Conservation (phyloP, 2,888 invertebrate genomes). For the Polyommatus iphigenia region DNA sequence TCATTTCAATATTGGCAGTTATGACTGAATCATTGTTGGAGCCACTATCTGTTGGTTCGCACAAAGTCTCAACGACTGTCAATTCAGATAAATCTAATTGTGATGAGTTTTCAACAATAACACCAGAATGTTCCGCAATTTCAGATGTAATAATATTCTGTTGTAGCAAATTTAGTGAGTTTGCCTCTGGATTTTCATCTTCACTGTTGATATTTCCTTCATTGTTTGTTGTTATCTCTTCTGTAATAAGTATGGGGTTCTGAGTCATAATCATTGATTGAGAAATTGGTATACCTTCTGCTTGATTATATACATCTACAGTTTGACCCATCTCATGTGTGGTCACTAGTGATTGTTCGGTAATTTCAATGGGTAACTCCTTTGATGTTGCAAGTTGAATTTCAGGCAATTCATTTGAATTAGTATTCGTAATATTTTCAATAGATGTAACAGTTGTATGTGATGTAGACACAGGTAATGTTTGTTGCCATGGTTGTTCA, state of each 20-base stretch:
- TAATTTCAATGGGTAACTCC: conserved; percentile 32
- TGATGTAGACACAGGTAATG: conserved; percentile 37
- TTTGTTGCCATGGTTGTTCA: conserved; percentile 58
- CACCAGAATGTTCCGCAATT: conserved; percentile 27
- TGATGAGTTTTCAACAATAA: conserved; percentile 27
- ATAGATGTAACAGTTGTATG: conserved; percentile 36
- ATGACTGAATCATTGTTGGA: conserved; percentile 7
- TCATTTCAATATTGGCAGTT: conserved; percentile 7
- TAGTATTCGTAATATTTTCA: conserved; percentile 35
- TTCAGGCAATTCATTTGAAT: conserved; percentile 38
- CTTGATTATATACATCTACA: conserved; percentile 19
- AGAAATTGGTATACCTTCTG: conserved; percentile 23
- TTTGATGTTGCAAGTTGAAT: conserved; percentile 36
- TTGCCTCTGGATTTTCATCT: conserved; percentile 5
- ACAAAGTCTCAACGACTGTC: conserved; percentile 22
- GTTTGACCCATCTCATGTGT: conserved; percentile 20
- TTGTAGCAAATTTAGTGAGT: conserved; percentile 21
- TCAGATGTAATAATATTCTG: conserved; percentile 24
- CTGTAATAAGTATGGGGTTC: neutral
- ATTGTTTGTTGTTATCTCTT: conserved; percentile 14
- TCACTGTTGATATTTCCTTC: conserved; percentile 4
- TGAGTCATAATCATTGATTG: conserved; percentile 22
- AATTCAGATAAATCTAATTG: conserved; percentile 8
- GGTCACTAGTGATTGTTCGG: conserved; percentile 21
- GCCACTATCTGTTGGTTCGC: conserved; percentile 15